phyloP scores from a whole-genome alignment of 2,888 invertebrate genomes.

The Myathropa florea region DNA sequence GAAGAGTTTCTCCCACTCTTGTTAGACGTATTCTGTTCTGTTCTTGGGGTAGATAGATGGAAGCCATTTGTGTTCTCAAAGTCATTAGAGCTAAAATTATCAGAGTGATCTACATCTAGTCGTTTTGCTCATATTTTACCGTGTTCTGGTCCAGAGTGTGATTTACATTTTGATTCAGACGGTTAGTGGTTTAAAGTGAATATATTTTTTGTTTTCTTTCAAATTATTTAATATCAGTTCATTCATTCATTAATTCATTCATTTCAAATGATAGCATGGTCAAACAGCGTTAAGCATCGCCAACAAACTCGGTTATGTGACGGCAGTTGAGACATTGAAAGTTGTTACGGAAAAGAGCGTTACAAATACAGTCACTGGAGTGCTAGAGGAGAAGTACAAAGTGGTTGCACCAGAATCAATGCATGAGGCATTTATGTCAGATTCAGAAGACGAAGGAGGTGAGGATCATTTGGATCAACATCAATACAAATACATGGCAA shows the following conservation, averaged over 20 bases:
- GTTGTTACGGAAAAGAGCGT: constrained; percentile 92
- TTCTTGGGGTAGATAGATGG: neutral
- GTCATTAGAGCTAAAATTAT: neutral
- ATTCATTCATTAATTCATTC: neutral
- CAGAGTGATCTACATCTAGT: neutral
- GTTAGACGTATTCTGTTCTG: neutral
- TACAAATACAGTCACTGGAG: constrained; percentile 82
- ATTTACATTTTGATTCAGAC: neutral
- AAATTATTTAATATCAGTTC: constrained; percentile 1
- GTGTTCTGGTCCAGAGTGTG: neutral
- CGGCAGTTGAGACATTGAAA: constrained; percentile 97
- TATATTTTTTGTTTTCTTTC: neutral
- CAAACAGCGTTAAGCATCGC: constrained; percentile 98
- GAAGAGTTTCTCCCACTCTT: neutral
- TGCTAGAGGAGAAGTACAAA: constrained; percentile 94
- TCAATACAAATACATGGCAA: constrained; percentile 90
- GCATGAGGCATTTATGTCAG: constrained; percentile 99
- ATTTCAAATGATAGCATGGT: constrained; percentile 86
- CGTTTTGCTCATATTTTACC: neutral
- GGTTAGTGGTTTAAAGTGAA: neutral
- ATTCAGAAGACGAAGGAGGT: constrained; percentile 99
- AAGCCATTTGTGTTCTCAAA: neutral
- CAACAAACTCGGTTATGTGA: constrained; percentile 97
- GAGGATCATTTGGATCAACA: constrained; percentile 83
- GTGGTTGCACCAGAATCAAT: constrained; percentile 99